Percentiles rank a stretch among this genome's conserved stretches.
Evolutionary conservation across 1,140 invertebrate species (phyloP).

Genomic region (Oedothorax gibbosus): DNA sequence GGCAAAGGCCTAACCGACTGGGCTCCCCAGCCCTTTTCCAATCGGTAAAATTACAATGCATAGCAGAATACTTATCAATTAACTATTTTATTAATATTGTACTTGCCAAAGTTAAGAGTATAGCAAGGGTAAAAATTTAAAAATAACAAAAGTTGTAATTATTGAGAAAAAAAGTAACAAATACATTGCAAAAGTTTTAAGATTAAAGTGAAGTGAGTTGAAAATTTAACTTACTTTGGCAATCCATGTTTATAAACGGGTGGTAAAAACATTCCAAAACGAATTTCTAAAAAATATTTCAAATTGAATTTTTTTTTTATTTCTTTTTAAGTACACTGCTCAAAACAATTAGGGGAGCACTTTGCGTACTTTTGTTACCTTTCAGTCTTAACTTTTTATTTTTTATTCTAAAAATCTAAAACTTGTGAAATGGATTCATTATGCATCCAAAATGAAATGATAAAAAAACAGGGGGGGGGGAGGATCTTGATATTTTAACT

Average conservation of each 20-base stretch:
- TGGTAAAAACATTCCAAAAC: conserved; percentile 23
- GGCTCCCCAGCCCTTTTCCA: no score
- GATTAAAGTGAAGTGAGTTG: neutral
- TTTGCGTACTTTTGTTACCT: no score
- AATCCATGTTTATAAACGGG: conserved; percentile 1
- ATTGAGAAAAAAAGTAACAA: neutral
- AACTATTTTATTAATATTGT: neutral
- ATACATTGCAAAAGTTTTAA: neutral
- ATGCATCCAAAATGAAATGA: no score
- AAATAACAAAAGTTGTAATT: neutral
- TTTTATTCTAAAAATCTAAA: neutral
- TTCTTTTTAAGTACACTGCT: neutral
- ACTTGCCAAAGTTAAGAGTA: neutral
- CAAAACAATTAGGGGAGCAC: no score
- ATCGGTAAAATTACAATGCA: no score
- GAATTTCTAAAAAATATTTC: neutral
- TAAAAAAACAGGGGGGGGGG: neutral
- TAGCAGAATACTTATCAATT: neutral
- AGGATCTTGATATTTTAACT: neutral
- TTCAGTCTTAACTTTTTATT: no score
- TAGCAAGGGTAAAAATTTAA: neutral
- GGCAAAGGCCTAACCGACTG: no score
- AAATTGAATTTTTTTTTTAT: neutral
- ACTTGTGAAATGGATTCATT: no score
- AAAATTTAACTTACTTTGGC: conserved; percentile 7